Evolutionary conservation across 2,113 vertebrate species (phyloP), one percentile per base, ranked within the genome.

Genomic region (Sinocyclocheilus maitianheensis): DNA sequence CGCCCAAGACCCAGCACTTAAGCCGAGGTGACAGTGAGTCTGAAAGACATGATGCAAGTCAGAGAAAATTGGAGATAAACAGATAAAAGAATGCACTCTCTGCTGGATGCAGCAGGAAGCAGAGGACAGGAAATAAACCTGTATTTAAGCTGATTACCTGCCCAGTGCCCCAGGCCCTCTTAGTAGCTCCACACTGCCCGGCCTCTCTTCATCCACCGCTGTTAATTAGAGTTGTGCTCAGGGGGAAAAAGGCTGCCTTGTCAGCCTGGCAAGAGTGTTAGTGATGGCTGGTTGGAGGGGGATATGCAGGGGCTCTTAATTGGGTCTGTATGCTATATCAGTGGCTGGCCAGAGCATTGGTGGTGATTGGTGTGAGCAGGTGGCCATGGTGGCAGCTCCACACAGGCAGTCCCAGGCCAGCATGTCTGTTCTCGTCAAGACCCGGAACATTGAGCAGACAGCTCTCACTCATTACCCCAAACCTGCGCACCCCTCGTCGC

Each of bases 131-230:
- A 96, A 96, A 95, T 89, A 89, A 94, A 93, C 91, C 71, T 93
- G 94, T 94, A 94, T 94, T 92, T 95, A 95, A 96, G 94, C 94
- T 94, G 94, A 95, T 96, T 96, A 95, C 92, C 93, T 92, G n/a
- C 92, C 91, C 90, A 83, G 92, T 93, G 94, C 89, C 93, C 91
- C 90, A 88, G 90, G 93, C 94, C 93, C 93, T 94, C 93, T 94
- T 94, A 94, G 93, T 94, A 94, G 89, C 84, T 91, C 92, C 85
- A 85, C 83, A 88, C 87, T 82, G 90, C 81, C 92, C 20, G 48
- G 37, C 88, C 88, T 84, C 88, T 89, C 83, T 85, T 86, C 89
- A 90, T 89, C 92, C 93, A 91, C 91, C 89, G 87, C 86, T 93
- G 91, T 94, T 96, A 95, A 96, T 94, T 93, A 96, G 95, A 92